Conservation (phyloP, 1,140 invertebrate genomes). For the Zaprionus africanus region DNA sequence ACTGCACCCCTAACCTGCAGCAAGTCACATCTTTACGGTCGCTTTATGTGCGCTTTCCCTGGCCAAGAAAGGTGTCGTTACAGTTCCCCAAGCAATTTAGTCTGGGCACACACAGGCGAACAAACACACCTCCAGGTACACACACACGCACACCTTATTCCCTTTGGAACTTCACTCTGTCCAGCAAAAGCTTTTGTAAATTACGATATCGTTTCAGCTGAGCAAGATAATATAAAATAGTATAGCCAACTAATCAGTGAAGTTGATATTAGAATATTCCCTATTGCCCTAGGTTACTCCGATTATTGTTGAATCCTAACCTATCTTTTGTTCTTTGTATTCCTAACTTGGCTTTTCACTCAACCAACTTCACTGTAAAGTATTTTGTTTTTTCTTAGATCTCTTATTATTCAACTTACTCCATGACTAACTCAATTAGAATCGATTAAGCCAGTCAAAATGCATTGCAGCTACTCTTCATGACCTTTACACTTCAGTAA, state of each 20-base stretch:
- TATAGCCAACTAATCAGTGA: background rate
- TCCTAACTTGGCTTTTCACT: too few relatives aligned
- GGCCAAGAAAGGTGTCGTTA: constrained; percentile 51
- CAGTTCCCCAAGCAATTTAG: constrained; percentile 55
- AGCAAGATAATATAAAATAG: background rate
- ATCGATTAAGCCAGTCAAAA: too few relatives aligned
- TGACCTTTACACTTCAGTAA: background rate
- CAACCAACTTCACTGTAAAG: too few relatives aligned
- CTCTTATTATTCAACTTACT: too few relatives aligned
- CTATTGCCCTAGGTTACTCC: background rate
- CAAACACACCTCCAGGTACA: constrained; percentile 8
- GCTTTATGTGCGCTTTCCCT: constrained; percentile 29
- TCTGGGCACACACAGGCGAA: background rate
- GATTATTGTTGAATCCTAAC: too few relatives aligned
- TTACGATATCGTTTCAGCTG: background rate
- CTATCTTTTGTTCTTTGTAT: too few relatives aligned
- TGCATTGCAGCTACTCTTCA: background rate
- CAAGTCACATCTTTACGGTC: constrained; percentile 24
- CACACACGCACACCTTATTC: background rate
- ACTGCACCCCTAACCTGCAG: constrained; percentile 3
- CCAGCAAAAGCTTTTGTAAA: constrained; percentile 1
- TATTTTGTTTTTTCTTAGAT: too few relatives aligned
- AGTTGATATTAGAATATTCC: background rate
- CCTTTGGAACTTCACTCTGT: background rate
- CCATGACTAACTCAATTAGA: too few relatives aligned